Base-by-base conservation (phyloP, 2,797 vertebrate genomes). In the Avahi laniger region DNA sequence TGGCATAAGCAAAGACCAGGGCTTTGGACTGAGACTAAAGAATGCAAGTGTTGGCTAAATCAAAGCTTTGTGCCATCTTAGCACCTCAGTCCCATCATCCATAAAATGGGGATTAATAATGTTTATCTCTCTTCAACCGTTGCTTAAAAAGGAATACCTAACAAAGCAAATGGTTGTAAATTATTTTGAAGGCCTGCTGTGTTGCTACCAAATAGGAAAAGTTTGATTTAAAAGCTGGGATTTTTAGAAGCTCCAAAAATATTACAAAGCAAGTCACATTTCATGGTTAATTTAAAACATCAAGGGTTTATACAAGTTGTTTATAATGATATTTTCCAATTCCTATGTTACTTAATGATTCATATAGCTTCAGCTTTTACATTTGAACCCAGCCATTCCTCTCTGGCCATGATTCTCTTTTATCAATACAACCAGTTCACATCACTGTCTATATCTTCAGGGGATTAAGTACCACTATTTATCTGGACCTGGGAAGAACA, bases 221-320 rank as follows among this genome's bases (percentile, higher is more conserved):
- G 41, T 94, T 95, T 18, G 0, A 87, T 90, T 95, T 95, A 76
- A 96, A 90, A 82, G 72, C 83, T 85, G 11, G 22, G 84, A 65
- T 61, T 95, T 97, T 92, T 78, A 96, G 83, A 96, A 95, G 67
- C 81, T 96, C 80, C 35, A 78, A 84, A 87, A 95, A 85, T 90
- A 94, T 96, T 97, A 96, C 79, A 94, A 96, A 95, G 75, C 86
- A 81, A 95, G 91, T 94, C 93, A 96, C 75, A 76, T 97, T 96
- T 97, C 94, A 97, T 84, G 91, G 94, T 83, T 97, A 96, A 98
- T 97, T 98, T 94, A 94, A 97, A 96, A 93, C 93, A 97, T 92
- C 94, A 67, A 95, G 95, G 85, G 82, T 93, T 94, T 92, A 82
- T 30, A 78, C 57, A 87, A 96, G 94, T 97, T 97, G 67, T 33